A percentile compares a stretch with the other conserved stretches of the same genome.
phyloP scores from a whole-genome alignment of 1,140 invertebrate genomes.

The Ctenoplectra terminalis region DNA sequence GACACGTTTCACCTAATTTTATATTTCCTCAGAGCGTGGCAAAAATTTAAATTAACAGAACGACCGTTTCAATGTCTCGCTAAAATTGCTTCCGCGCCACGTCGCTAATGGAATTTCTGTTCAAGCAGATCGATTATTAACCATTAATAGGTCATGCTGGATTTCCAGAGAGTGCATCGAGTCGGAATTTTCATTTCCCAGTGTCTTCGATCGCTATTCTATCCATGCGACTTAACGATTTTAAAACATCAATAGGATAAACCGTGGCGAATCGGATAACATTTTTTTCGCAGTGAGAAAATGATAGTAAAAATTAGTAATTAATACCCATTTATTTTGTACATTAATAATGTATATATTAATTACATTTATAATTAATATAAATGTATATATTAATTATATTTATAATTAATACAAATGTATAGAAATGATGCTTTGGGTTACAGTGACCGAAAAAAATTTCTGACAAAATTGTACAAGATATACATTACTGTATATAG shows the following conservation, averaged over 20 bases:
- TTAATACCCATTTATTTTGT: too few species aligned
- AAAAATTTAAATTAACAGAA: constrained; percentile 34
- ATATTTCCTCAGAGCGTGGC: background rate
- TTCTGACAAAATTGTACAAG: too few species aligned
- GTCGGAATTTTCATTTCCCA: constrained; percentile 7
- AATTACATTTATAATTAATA: too few species aligned
- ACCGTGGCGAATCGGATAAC: too few species aligned
- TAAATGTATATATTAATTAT: too few species aligned
- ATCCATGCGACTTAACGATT: background rate
- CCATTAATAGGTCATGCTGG: constrained; percentile 38
- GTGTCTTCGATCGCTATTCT: background rate
- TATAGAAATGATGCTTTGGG: too few species aligned
- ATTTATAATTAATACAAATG: too few species aligned
- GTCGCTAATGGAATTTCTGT: constrained; percentile 42
- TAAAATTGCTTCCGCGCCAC: constrained; percentile 30
- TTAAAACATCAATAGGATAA: background rate
- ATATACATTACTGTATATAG: too few species aligned
- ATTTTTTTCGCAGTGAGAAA: too few species aligned
- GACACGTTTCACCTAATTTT: background rate
- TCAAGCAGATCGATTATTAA: constrained; percentile 46
- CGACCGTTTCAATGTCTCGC: background rate
- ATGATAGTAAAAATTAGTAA: too few species aligned
- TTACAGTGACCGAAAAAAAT: too few species aligned
- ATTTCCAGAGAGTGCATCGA: background rate
- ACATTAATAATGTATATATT: too few species aligned